A percentile compares a stretch with the other conserved stretches of the same genome.
phyloP scores from a whole-genome alignment of 2,113 vertebrate species.

The Perca fluviatilis region DNA sequence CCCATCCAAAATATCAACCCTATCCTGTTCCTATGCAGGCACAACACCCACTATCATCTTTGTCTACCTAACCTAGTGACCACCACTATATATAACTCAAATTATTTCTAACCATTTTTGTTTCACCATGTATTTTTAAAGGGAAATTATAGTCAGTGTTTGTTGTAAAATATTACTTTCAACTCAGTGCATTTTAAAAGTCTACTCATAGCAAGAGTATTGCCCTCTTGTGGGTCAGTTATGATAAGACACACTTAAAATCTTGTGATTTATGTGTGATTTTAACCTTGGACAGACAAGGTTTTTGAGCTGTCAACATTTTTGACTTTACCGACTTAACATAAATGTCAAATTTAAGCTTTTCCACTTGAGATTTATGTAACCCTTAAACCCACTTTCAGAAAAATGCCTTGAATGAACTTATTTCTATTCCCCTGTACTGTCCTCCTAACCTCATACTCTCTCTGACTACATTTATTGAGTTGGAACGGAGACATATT shows the following conservation, averaged over 20 bases:
- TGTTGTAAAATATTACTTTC: not conserved
- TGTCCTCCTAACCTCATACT: slow-evolving; percentile 50
- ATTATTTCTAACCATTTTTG: not conserved
- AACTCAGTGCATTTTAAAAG: not conserved
- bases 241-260: slow-evolving; percentile 16
- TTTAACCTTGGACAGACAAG: slow-evolving; percentile 29
- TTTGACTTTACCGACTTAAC: slow-evolving; percentile 46
- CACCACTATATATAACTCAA: not conserved
- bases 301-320: slow-evolving; percentile 48
- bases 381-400: slow-evolving; percentile 61
- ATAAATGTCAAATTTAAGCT: slow-evolving; percentile 59
- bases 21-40: not conserved
- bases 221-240: slow-evolving; percentile 15
- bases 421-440: slow-evolving; percentile 54
- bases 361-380: slow-evolving; percentile 67
- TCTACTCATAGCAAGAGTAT: not conserved
- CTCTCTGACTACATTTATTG: slow-evolving; percentile 53
- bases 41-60: not conserved
- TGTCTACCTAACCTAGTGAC: not conserved
- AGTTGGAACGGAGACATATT: slow-evolving; percentile 67
- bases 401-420: slow-evolving; percentile 60
- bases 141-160: not conserved
- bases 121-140: not conserved
- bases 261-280: slow-evolving; percentile 52
- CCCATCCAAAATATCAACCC: not conserved